Evolutionary conservation across 2,888 invertebrate species (phyloP).

Genomic region (Latrodectus hesperus): DNA sequence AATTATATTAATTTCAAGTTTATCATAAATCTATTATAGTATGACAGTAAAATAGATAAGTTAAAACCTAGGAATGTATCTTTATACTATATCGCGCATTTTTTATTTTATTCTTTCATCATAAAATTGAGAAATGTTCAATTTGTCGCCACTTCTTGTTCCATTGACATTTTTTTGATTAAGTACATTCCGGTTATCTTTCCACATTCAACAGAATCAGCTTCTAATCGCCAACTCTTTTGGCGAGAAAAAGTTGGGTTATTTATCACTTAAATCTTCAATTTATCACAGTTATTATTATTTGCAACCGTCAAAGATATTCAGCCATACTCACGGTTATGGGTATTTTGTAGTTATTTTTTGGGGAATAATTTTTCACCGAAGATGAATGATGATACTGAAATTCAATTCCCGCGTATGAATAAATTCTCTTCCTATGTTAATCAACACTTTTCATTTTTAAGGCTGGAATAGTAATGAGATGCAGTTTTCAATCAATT

Average conservation of each 20-base stretch:
- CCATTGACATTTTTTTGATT: not conserved
- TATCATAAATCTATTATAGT: no score
- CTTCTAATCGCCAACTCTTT: not conserved
- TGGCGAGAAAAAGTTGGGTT: not conserved
- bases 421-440: no score
- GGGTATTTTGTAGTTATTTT: no score
- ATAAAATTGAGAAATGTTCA: not conserved
- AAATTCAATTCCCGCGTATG: no score
- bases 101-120: not conserved
- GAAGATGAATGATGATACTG: not conserved
- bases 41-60: no score
- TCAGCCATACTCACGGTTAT: no score
- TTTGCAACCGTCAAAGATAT: no score
- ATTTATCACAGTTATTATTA: not conserved
- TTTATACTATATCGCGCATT: not conserved
- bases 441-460: no score
- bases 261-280: not conserved
- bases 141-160: not conserved
- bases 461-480: no score
- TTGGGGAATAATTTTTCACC: not conserved
- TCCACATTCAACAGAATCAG: not conserved
- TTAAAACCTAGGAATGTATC: not conserved
- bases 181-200: not conserved
- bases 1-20: no score
- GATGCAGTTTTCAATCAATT: no score